These are phyloP conservation scores for Florisuga fusca DNA, from an alignment of 2,797 vertebrate genomes.

Conservation along the genomic window DNA sequence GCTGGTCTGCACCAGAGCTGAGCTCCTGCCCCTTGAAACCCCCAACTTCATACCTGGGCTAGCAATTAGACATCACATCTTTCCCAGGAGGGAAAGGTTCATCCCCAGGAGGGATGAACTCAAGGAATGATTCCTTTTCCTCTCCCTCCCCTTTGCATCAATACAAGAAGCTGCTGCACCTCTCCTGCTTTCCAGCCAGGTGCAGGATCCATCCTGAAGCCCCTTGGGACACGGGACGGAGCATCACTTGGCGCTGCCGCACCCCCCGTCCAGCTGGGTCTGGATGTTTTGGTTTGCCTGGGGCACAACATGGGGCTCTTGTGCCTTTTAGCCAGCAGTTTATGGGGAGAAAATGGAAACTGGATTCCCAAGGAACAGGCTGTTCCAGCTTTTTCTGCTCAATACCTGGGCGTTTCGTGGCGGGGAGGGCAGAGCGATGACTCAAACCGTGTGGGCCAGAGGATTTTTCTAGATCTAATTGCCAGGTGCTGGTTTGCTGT, in stretches of 20 bases:
- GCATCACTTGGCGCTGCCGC: background rate
- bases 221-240: background rate
- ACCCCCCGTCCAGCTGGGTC: background rate
- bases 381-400: background rate
- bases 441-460: slow-evolving; percentile 9
- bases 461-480: slow-evolving; percentile 5
- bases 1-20: background rate
- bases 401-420: background rate
- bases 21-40: background rate
- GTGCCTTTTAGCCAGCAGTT: background rate
- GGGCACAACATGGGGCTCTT: background rate
- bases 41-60: background rate
- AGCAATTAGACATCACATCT: background rate
- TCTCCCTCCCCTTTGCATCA: background rate
- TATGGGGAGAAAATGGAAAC: background rate
- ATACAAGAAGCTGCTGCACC: background rate
- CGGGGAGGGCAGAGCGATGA: slow-evolving; percentile 12
- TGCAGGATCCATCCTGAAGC: background rate
- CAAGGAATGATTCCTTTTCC: background rate
- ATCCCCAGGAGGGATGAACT: background rate
- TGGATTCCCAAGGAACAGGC: background rate
- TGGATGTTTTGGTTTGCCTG: background rate
- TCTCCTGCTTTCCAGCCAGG: fast-evolving
- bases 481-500: background rate
- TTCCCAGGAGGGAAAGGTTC: background rate